Evolutionary conservation across 2,797 vertebrate species (phyloP), one percentile per base, ranked within the genome.

Genomic region (Pipistrellus kuhlii): DNA sequence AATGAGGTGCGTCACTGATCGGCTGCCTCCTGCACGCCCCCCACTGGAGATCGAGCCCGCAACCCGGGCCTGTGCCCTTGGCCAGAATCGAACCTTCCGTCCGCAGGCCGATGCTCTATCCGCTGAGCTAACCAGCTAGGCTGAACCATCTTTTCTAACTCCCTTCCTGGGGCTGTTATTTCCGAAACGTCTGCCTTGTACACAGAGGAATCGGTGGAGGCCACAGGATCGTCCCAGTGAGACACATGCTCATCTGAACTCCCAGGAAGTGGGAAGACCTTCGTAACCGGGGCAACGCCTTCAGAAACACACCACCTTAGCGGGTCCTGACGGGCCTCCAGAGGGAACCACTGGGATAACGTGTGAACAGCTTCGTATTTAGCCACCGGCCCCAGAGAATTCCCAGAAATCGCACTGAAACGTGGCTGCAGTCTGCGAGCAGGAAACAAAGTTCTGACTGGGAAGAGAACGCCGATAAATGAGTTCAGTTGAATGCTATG

Each of bases 401-500:
- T 88, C 30, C 72, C 73, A 94, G 82, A 75, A 78, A 92, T 0
- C 59, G 35, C 15, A 32, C 38, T 75, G 64, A 85, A 71, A 73
- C 38, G 13, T 71, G 30, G 53, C n/a, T 82, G 15, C 41, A 27
- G 53, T 77, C n/a, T 85, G 30, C 38, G 78, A 85, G 84, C 13
- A 81, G 82, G 68, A 93, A 92, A 92, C 1, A 69, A 80, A 85
- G 66, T 48, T 82, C 81, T 53, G 88, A 88, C 59, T 55, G n/a
- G 44, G 71, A 66, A 57, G 23, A 81, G 66, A 84, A 90, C 25
- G 64, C 77, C 55, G 88, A 27, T 44, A 59, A 93, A 55, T 73
- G 62, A 73, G 72, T 72, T 66, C 77, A 86, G 25, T 77, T 2
- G 7, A 46, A 85, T 64, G 64, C 12, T 55, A 48, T 82, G 25